Base-by-base conservation (phyloP, 2,888 invertebrate genomes). In the Thymelicus lineola region DNA sequence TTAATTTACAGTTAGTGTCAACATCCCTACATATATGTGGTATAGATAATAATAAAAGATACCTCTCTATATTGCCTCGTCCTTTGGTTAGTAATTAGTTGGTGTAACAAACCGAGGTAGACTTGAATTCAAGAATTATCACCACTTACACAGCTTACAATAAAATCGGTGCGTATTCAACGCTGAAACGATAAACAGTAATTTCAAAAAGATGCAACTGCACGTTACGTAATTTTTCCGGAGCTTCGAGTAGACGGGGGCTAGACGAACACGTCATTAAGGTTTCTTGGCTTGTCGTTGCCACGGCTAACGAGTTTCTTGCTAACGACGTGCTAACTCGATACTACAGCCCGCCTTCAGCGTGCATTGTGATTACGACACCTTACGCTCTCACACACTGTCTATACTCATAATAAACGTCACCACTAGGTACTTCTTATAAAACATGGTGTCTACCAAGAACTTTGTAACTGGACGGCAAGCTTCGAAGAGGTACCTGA, bases 241-340 rank as follows among this genome's bases (percentile, higher is more conserved):
- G 70, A 66, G 68, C 71, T 71, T 71, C 62, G 53, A 48, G 62
- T 65, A 70, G 70, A 70, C 70, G 64, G 71, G 80, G 78, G 81
- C 80, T 79, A 82, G 80, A 84, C 83, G 81, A 84, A 82, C 83
- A 83, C 87, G 90, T 90, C 91, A 92, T 93, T 92, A 92, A 87
- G 64, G 58, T 69, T 92, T 90, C 90, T 90, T 89, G 88, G 87
- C 86, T 86, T 89, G 90, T 90, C 90, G 88, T 77, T 86, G 88
- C 88, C 88, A 88, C 84, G 86, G 83, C 90, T 93, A 93, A 93
- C 92, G 90, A 92, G 92, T 87, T 86, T 85, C 89, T 84, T 87
- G 86, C 89, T 91, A 91, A 91, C 90, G 89, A 91, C 86, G 87
- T 86, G 88, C 88, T 89, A 91, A 91, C 91, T 87, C 86, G 89